Evolutionary conservation across 2,888 invertebrate species (phyloP), one percentile per base, ranked within the genome.

Genomic region (Cabera pusaria): DNA sequence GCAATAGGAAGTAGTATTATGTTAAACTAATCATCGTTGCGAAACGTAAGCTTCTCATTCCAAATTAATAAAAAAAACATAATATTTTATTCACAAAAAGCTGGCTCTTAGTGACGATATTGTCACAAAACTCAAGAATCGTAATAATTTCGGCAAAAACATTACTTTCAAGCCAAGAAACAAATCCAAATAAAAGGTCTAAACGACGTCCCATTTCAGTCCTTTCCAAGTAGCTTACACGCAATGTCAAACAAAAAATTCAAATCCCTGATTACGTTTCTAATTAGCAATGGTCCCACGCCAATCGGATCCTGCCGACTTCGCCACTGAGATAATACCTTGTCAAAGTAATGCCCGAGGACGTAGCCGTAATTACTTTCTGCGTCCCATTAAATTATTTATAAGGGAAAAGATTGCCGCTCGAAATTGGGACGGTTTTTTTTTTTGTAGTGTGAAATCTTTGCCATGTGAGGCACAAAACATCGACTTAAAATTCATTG

Each of bases 341-440:
- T 58, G 56, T 63, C 67, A 56, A 57, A 60, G 52, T 59, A 46
- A 57, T 49, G 28, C 55, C 45, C 44, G 35, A 29, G 45, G 58
- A 52, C 59, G 34, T 48, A 7, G 27, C 39, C 52, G 52, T 66
- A 64, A 69, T 65, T 70, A 66, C 58, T 62, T 64, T 53, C 32
- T 33, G 36, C 27, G 51, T 50, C 40, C 34, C 40, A 48, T 48
- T 47, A 36, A 50, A 49, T 50, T 47, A 49, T 52, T 52, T 51
- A 49, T 38, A 34, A 37, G 44, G 40, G 38, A 45, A n/a, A 39
- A 35, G 39, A 43, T 52, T 41, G 26, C 21, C 25, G 18, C 6
- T 6, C 25, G 22, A 33, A 41, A 36, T 43, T 35, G 24, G 31
- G 17, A 7, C 25, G 12, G 11, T 6, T n/a, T 22, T 35, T 44